Evolutionary conservation across 53 echinoderm and acorn worm species (phyloP), one percentile per base, ranked within the genome.

Genomic region (Holothuria leucospilota): DNA sequence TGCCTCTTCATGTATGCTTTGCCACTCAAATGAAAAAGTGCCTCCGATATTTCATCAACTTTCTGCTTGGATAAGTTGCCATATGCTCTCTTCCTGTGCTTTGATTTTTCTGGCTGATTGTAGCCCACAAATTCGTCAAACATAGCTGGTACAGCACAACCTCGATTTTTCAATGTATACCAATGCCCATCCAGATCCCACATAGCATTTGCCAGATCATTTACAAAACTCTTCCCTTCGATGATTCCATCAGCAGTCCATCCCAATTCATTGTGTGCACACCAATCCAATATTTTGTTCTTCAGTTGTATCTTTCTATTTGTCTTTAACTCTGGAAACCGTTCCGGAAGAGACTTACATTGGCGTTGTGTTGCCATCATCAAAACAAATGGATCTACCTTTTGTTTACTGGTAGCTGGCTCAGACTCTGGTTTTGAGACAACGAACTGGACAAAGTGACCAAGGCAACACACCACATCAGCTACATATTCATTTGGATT

Each of bases 161-260:
- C 81, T 40, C 88, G 40, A 24, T 39, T 23, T 41, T 24, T 63
- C 46, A 87, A 82, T 24, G 79, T 87, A 20, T 68, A 13, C 51
- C 68, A 6, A 83, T 88, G 88, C 14, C 88, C 83, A 84, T 88
- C 88, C 49, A 88, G 60, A 18, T 64, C 89, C 73, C 89, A 89
- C 24, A 89, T 39, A 18, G 62, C 84, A 72, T 84, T 64, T 69
- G 84, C 60, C 12, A 89, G 74, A 59, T 23, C 72, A 30, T 21
- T n/a, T 29, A 89, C 89, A 74, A 89, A 84, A 51, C 40, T 40
- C 39, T 84, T 71, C 71, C 89, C 89, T 89, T 89, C 53, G 20
- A 51, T 62, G 53, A 84, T 59, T 71, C 53, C 71, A 38, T 84
- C 89, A 23, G 71, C 51, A 24, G 69, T 58, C 89, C 89, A 89